Evolutionary conservation across 2,797 vertebrate species (phyloP).

Genomic region (Sebastes trivittatus): DNA sequence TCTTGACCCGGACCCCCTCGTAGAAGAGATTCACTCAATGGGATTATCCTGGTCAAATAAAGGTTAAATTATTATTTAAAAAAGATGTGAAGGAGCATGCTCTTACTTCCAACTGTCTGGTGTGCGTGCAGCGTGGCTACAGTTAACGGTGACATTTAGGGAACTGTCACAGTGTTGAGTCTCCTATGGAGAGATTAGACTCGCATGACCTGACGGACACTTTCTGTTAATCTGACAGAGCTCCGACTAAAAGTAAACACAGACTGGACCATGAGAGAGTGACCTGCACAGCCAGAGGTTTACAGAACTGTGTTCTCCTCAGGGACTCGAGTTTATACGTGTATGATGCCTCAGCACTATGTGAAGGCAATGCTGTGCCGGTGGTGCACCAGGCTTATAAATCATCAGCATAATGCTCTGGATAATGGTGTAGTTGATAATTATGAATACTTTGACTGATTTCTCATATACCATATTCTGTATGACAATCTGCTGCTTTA

Average conservation of each 20-base stretch:
- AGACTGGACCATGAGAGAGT: neutral
- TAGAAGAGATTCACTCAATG: too few relatives aligned
- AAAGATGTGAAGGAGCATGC: neutral
- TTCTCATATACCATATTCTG: neutral
- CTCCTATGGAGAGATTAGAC: conserved; percentile 33
- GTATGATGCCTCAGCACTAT: neutral
- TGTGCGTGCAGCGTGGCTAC: conserved; percentile 25
- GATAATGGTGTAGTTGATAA: neutral
- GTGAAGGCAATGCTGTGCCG: neutral
- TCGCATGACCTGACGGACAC: conserved; percentile 14
- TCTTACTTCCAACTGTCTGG: conserved; percentile 6
- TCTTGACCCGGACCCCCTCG: too few relatives aligned
- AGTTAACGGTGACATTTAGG: conserved; percentile 55
- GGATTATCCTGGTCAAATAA: too few relatives aligned
- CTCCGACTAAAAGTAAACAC: conserved; percentile 6
- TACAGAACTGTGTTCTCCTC: neutral
- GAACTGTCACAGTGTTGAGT: conserved; percentile 31
- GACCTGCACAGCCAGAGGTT: neutral
- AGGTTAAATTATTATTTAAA: too few relatives aligned
- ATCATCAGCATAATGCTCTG: neutral
- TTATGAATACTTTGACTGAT: neutral
- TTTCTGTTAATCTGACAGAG: conserved; percentile 14
- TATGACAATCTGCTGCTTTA: neutral
- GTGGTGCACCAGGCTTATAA: neutral
- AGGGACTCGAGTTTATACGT: neutral